Evolutionary conservation across 1,140 invertebrate species (phyloP), one percentile per base, ranked within the genome.

Genomic region (Saccostrea cuccullata): DNA sequence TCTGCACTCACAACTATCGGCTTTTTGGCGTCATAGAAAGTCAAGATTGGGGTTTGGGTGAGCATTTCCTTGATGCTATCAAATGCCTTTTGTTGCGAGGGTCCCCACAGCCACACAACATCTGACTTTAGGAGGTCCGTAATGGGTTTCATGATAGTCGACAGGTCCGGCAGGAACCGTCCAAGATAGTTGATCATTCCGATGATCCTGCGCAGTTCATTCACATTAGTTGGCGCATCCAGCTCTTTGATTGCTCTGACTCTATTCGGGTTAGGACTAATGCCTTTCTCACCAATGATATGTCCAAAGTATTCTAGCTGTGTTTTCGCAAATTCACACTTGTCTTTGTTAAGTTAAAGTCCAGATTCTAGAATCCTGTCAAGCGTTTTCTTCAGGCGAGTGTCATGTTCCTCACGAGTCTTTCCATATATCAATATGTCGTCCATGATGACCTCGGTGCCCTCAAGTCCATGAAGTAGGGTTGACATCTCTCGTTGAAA

Each of bases 261-360:
- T 87, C 95, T 95, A 12, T 93, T 85, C 36, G 88, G 88, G 85
- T 93, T 88, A 0, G 91, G 87, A 26, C 55, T 55, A 13, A 92
- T 86, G 8, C 30, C 55, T n/a, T n/a, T n/a, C n/a, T n/a, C n/a
- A n/a, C n/a, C n/a, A n/a, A n/a, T n/a, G n/a, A n/a, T n/a, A n/a
- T n/a, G n/a, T n/a, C n/a, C n/a, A n/a, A n/a, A n/a, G n/a, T n/a
- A n/a, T n/a, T n/a, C n/a, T n/a, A n/a, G n/a, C n/a, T n/a, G 40
- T 64, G 64, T 87, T 82, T 93, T 87, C 20, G 91, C 93, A 89
- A 96, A 96, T 82, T 94, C 87, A 55, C 93, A 95, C 92, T 96
- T 95, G 77, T 93, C 84, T 1, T 94, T 89, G 47, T 95, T 96
- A 1, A 96, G 91, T 23, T 94, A 95, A n/a, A n/a, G n/a, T n/a